Percentiles rank a stretch among this genome's conserved stretches.
Evolutionary conservation across 2,113 vertebrate species (phyloP).

Genomic region (Megaceryle maxima): DNA sequence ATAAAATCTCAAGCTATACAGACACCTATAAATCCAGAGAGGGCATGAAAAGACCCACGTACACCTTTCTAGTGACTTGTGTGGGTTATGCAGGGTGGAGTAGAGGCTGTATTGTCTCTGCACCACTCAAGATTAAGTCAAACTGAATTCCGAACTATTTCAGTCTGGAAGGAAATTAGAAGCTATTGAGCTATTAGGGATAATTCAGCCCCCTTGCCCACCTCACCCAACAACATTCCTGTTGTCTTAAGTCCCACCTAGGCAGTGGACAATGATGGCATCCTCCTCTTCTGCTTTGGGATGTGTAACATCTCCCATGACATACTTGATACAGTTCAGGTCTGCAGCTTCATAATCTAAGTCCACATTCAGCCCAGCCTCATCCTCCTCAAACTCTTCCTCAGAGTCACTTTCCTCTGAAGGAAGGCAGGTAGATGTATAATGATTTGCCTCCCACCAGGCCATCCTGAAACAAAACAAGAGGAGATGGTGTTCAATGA

Average conservation of each 20-base stretch:
- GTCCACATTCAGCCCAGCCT: constrained; percentile 28
- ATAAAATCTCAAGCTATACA: background rate
- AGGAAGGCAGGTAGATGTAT: constrained; percentile 82
- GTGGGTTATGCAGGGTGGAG: background rate
- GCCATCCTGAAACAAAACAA: constrained; percentile 77
- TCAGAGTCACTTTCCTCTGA: constrained; percentile 79
- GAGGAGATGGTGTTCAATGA: background rate
- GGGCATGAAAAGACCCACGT: background rate
- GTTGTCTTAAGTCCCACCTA: constrained; percentile 73
- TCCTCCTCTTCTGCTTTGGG: constrained; percentile 81
- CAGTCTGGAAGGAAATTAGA: background rate
- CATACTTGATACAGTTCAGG: constrained; percentile 74
- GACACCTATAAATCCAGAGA: background rate
- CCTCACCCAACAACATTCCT: background rate
- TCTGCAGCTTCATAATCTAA: constrained; percentile 71
- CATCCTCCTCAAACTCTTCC: constrained; percentile 57
- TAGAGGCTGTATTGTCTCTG: background rate
- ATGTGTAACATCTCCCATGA: constrained; percentile 91
- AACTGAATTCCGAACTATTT: background rate
- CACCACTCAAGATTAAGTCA: background rate
- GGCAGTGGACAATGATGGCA: constrained; percentile 88
- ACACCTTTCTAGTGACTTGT: background rate
- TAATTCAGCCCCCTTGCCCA: background rate
- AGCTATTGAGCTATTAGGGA: background rate
- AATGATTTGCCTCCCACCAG: constrained; percentile 87